phyloP scores from a whole-genome alignment of 2,797 vertebrate genomes.

The Cygnus olor region DNA sequence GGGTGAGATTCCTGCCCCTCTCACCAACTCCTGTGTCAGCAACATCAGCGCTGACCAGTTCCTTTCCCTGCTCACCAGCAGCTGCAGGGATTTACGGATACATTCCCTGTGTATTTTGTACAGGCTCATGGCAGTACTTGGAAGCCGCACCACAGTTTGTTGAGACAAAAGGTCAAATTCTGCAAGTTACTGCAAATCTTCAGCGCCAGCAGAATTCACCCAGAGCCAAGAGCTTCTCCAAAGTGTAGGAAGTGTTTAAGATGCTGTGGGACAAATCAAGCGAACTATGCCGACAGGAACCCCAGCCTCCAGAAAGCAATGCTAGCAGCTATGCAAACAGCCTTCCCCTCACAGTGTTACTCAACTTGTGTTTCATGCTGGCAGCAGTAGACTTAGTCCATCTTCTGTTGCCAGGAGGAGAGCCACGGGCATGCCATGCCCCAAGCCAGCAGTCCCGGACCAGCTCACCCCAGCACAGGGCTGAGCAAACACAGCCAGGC shows the following conservation, averaged over 20 bases:
- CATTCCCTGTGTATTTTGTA: background rate
- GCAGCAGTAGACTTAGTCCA: background rate
- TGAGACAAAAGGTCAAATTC: slow-evolving; percentile 45
- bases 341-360: background rate
- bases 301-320: background rate
- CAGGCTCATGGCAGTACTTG: background rate
- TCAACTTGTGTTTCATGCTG: background rate
- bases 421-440: background rate
- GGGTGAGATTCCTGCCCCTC: background rate
- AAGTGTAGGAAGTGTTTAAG: background rate
- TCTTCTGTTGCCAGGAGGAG: background rate
- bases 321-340: fast-evolving
- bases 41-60: background rate
- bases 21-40: slow-evolving; percentile 35
- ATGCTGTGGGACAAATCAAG: background rate
- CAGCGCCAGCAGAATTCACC: background rate
- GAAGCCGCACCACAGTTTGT: background rate
- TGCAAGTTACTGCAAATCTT: slow-evolving; percentile 5
- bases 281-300: background rate
- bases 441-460: background rate
- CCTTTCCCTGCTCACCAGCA: background rate
- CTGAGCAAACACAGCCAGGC: background rate
- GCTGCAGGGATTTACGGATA: background rate
- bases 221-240: background rate
- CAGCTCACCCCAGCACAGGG: background rate